phyloP scores from a whole-genome alignment of 2,888 invertebrate genomes.

The Brachypalpus laphriformis region DNA sequence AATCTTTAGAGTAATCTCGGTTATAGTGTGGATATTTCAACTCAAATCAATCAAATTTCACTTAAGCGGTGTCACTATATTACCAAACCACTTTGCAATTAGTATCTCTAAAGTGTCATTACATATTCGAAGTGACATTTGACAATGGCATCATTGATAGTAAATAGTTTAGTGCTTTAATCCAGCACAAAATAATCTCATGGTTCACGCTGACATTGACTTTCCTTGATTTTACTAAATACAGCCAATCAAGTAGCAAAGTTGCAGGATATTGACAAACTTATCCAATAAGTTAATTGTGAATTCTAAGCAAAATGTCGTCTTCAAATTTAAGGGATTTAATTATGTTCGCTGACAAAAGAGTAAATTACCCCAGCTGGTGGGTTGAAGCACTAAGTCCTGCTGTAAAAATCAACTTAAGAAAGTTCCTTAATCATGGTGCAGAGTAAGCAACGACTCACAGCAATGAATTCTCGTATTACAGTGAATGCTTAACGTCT shows the following conservation, averaged over 20 bases:
- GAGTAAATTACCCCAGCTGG: not conserved
- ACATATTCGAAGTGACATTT: too few relatives aligned
- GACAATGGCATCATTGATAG: too few relatives aligned
- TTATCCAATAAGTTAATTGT: slow-evolving; percentile 17
- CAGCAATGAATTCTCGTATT: not conserved
- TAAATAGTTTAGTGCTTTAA: too few relatives aligned
- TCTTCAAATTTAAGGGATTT: slow-evolving; percentile 3
- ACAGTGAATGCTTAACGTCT: not conserved
- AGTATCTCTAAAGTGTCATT: too few relatives aligned
- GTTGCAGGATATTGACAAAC: not conserved
- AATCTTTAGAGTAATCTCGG: too few relatives aligned
- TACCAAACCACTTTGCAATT: too few relatives aligned
- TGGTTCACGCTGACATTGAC: not conserved
- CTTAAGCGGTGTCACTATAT: too few relatives aligned
- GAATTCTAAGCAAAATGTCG: not conserved
- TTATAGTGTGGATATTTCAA: too few relatives aligned
- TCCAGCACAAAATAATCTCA: too few relatives aligned
- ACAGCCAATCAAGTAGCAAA: not conserved
- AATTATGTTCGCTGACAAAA: slow-evolving; percentile 6
- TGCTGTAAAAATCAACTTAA: slow-evolving; percentile 15
- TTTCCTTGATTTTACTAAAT: not conserved
- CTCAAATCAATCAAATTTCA: too few relatives aligned
- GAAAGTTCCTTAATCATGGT: slow-evolving; percentile 1
- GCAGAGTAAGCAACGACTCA: not conserved
- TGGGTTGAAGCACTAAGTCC: not conserved